A percentile compares a stretch with the other conserved stretches of the same genome.
phyloP scores from a whole-genome alignment of 2,797 vertebrate genomes.

The Gorsachius magnificus region DNA sequence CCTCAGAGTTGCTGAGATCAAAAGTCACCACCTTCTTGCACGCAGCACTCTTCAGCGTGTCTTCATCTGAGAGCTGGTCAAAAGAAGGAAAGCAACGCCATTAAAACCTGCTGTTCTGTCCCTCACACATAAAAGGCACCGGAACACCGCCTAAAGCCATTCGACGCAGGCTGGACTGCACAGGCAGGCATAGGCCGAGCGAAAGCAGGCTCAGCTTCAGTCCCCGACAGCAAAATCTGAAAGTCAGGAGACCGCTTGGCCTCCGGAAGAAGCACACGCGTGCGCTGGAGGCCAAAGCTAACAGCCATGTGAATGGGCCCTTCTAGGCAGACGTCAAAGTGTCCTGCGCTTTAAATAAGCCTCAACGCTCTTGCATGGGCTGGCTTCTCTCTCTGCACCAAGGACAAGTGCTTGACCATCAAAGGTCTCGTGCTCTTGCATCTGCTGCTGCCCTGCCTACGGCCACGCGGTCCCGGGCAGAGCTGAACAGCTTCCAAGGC shows the following conservation, averaged over 20 bases:
- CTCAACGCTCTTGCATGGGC: fast-evolving
- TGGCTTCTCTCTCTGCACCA: background rate
- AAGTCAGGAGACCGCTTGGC: background rate
- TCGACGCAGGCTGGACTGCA: background rate
- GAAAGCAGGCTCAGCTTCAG: background rate
- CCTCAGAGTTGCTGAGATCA: conserved; percentile 83
- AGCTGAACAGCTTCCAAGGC: background rate
- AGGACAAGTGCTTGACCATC: background rate
- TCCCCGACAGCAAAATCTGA: background rate
- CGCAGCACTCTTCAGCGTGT: conserved; percentile 55
- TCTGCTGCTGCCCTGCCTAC: background rate
- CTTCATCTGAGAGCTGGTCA: conserved; percentile 77
- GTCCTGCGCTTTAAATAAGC: background rate
- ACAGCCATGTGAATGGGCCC: fast-evolving
- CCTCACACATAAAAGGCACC: background rate
- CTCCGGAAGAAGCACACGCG: fast-evolving
- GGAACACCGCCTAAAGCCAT: background rate
- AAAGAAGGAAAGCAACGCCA: background rate
- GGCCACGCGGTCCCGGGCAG: background rate
- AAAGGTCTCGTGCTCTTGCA: background rate
- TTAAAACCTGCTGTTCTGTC: background rate
- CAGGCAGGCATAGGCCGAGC: background rate
- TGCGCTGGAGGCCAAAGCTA: background rate
- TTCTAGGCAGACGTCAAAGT: background rate
- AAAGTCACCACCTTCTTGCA: conserved; percentile 86